A percentile compares a stretch with the other conserved stretches of the same genome.
Conservation (phyloP, 2,888 invertebrate species). For the Oxyteleia sp. region DNA sequence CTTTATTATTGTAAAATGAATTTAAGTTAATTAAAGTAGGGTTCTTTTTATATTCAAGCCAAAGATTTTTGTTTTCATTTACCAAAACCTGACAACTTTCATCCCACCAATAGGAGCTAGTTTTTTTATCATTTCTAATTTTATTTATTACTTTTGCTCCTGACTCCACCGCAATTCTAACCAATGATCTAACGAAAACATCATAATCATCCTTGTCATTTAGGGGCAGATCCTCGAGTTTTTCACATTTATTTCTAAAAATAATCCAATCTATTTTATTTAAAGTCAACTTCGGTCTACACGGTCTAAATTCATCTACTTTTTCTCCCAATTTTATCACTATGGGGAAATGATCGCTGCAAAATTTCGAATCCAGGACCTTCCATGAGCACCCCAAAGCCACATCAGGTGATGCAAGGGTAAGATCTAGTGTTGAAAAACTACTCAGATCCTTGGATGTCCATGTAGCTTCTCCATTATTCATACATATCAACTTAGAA, state of each 20-base stretch:
- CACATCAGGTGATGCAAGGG: neutral
- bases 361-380: neutral
- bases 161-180: neutral
- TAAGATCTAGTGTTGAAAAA: constrained; percentile 11
- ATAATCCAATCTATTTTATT: constrained; percentile 1
- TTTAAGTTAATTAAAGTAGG: neutral
- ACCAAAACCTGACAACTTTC: neutral
- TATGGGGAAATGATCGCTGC: constrained; percentile 2
- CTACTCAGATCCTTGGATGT: neutral
- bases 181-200: neutral
- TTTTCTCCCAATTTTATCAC: neutral
- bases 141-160: neutral
- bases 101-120: constrained; percentile 8
- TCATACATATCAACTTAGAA: constrained; percentile 5
- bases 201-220: neutral
- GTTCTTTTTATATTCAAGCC: neutral
- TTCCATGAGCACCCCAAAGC: neutral
- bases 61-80: neutral
- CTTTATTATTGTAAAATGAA: neutral
- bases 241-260: constrained; percentile 1
- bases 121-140: neutral
- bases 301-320: constrained; percentile 2
- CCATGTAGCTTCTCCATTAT: constrained; percentile 10
- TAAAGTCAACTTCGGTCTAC: constrained; percentile 15
- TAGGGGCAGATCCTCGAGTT: neutral